Conservation (phyloP, 2,113 vertebrate genomes). For the Psilopsiagon aurifrons region DNA sequence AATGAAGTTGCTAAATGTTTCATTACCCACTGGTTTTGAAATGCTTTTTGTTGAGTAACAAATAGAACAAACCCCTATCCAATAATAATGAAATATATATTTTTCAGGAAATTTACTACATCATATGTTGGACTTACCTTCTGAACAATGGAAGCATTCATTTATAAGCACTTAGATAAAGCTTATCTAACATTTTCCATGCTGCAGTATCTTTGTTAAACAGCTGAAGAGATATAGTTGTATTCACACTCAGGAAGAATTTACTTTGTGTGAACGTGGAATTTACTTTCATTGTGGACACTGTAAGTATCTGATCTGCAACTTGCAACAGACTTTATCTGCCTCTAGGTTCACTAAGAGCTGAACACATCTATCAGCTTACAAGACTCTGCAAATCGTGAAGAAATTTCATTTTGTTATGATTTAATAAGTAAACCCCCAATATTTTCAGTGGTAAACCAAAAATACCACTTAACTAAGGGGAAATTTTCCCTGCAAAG, state of each 20-base stretch:
- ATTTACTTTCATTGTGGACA: background rate
- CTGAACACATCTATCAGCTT: background rate
- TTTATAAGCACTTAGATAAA: background rate
- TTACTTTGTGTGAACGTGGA: background rate
- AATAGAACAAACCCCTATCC: background rate
- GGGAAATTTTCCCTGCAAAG: background rate
- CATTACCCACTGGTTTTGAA: background rate
- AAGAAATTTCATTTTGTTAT: background rate
- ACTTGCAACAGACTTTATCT: background rate
- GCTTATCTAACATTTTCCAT: background rate
- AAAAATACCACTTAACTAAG: background rate
- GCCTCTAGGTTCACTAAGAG: background rate
- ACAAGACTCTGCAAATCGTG: background rate
- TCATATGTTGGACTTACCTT: background rate
- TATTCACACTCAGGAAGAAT: background rate
- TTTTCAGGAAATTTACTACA: background rate
- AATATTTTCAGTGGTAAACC: background rate
- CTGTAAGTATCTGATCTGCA: background rate
- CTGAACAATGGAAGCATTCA: background rate
- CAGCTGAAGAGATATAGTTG: background rate
- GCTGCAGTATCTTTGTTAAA: background rate
- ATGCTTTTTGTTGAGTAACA: constrained; percentile 10
- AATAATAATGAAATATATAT: background rate
- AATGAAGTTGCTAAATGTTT: constrained; percentile 37
- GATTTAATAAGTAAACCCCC: background rate